phyloP scores from a whole-genome alignment of 2,797 vertebrate species.

The Sciurus carolinensis region DNA sequence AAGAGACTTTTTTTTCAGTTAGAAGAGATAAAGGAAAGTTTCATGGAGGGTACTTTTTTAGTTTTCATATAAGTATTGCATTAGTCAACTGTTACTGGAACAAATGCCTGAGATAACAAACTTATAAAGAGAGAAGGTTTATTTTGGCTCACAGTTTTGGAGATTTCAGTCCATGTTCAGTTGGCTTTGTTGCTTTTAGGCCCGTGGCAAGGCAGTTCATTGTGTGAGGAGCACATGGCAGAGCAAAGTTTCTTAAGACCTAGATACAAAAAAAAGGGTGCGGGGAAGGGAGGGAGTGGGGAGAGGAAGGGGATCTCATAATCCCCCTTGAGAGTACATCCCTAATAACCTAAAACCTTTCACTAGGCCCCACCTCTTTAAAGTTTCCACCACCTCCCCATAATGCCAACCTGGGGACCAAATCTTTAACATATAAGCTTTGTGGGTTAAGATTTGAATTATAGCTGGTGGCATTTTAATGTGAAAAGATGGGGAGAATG shows the following conservation, averaged over 20 bases:
- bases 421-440: background rate
- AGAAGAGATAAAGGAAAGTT: background rate
- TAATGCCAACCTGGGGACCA: background rate
- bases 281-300: no score
- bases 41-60: conserved; percentile 7
- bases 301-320: background rate
- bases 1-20: background rate
- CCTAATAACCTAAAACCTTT: background rate
- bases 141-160: background rate
- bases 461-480: background rate
- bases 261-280: background rate
- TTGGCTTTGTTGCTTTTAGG: background rate
- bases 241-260: background rate
- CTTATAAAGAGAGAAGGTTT: background rate
- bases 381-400: background rate
- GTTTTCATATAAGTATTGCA: background rate
- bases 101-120: background rate
- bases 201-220: background rate
- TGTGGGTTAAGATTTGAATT: background rate
- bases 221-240: background rate
- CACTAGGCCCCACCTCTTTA: background rate
- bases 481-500: background rate
- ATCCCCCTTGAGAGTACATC: background rate
- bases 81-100: background rate
- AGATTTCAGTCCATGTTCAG: background rate